Evolutionary conservation across 2,113 vertebrate genomes (phyloP).

Genomic region (Brachypteracias leptosomus): DNA sequence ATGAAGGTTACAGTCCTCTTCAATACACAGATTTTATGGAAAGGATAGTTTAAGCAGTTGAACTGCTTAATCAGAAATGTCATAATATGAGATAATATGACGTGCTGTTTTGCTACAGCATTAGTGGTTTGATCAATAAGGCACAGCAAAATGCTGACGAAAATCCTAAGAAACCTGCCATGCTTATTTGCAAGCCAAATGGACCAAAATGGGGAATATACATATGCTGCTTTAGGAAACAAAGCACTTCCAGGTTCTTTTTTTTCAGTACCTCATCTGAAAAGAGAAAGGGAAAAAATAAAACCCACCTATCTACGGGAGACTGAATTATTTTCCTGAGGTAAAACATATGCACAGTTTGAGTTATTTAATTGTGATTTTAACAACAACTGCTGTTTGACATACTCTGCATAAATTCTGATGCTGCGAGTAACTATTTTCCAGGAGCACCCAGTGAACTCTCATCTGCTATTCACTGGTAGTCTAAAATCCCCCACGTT

Average conservation of each 20-base stretch:
- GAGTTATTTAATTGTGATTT: neutral
- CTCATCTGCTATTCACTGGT: neutral
- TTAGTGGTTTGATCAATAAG: neutral
- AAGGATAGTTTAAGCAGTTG: neutral
- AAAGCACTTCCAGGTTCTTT: neutral
- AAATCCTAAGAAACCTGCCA: neutral
- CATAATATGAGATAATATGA: neutral
- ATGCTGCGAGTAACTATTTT: neutral
- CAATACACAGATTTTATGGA: neutral
- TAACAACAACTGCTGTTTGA: neutral
- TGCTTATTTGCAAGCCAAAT: neutral
- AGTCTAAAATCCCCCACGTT: accelerated
- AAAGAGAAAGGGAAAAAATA: neutral
- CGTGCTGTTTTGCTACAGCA: neutral
- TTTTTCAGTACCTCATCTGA: neutral
- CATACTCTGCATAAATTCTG: neutral
- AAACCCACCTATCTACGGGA: neutral
- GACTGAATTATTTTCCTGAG: neutral
- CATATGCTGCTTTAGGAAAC: neutral
- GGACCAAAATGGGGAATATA: neutral
- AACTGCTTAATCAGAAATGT: neutral
- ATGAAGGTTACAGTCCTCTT: neutral
- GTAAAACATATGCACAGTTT: neutral
- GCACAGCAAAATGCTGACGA: neutral
- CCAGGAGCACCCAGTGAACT: neutral